phyloP scores from a whole-genome alignment of 1,140 invertebrate species.

The Probaryconus sp. region DNA sequence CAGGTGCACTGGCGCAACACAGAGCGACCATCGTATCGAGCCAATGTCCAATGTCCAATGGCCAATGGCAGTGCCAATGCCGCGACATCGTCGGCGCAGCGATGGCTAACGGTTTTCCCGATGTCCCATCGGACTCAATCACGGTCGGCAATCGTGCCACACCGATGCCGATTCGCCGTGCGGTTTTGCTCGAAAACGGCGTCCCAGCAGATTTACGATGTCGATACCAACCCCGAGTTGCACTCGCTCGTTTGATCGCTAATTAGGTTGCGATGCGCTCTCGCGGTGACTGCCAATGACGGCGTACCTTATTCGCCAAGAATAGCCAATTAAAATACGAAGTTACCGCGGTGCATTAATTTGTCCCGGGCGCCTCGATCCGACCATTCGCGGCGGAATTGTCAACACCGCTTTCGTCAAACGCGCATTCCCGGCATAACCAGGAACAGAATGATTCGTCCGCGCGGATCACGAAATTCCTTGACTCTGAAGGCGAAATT shows the following conservation, averaged over 20 bases:
- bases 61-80: too few species aligned
- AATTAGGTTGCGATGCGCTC: constrained; percentile 59
- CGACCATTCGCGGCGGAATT: not conserved
- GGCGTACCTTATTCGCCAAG: too few species aligned
- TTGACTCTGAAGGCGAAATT: constrained; percentile 43
- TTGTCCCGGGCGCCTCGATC: not conserved
- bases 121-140: constrained; percentile 73
- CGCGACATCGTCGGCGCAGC: too few species aligned
- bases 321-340: constrained; percentile 31
- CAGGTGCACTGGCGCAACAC: constrained; percentile 62
- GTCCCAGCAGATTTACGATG: constrained; percentile 63
- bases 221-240: constrained; percentile 60
- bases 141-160: constrained; percentile 66
- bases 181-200: constrained; percentile 68
- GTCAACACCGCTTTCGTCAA: constrained; percentile 7
- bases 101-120: constrained; percentile 68
- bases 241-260: constrained; percentile 63
- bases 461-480: constrained; percentile 23
- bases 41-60: too few species aligned
- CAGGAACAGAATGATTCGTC: constrained; percentile 34
- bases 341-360: constrained; percentile 5
- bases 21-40: too few species aligned
- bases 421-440: constrained; percentile 21
- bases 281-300: constrained; percentile 18
- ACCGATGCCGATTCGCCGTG: constrained; percentile 36